Base-by-base conservation (phyloP, 2,888 invertebrate genomes). In the Synanthedon tipuliformis region DNA sequence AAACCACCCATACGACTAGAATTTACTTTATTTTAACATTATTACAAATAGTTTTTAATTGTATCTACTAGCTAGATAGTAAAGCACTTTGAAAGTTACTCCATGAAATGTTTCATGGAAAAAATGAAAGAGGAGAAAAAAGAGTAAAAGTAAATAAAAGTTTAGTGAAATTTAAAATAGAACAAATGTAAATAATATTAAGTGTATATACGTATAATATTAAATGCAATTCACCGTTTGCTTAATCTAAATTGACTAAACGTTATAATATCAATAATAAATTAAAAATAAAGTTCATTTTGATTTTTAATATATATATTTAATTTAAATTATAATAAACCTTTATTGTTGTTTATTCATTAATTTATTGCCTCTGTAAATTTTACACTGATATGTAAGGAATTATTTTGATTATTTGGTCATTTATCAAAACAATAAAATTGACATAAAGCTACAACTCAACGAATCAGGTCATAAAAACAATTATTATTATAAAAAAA, bases 21-120 rank as follows among this genome's bases (percentile, higher is more conserved):
- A 66, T 77, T 77, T 76, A 60, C 70, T 79, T 78, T 71, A 77
- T 57, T 75, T 71, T 79, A 83, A 84, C 76, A 80, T 84, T 34
- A 34, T 34, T 86, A 85, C 79, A 80, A 81, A 81, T 83, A 83
- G 76, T 76, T 77, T 74, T 73, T 71, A 71, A 66, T 76, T 72
- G 75, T 82, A 83, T 76, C 78, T 83, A 85, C 81, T 81, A 83
- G 80, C 82, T 81, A 84, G 81, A 86, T 86, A 87, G 86, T 87
- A 87, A 87, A 87, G 87, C 87, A 87, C 87, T 87, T 87, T 79
- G 82, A 85, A 84, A 81, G 73, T 81, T 82, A 72, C 75, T 75
- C 75, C 78, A 79, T 23, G 23, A 23, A 23, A 74, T 63, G 59
- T 45, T 45, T 45, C 15, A 51, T 48, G 13, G 53, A 40, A 40